Percentiles rank a stretch among this genome's conserved stretches.
Evolutionary conservation across 2,113 vertebrate genomes (phyloP).

Genomic region (Physeter macrocephalus): DNA sequence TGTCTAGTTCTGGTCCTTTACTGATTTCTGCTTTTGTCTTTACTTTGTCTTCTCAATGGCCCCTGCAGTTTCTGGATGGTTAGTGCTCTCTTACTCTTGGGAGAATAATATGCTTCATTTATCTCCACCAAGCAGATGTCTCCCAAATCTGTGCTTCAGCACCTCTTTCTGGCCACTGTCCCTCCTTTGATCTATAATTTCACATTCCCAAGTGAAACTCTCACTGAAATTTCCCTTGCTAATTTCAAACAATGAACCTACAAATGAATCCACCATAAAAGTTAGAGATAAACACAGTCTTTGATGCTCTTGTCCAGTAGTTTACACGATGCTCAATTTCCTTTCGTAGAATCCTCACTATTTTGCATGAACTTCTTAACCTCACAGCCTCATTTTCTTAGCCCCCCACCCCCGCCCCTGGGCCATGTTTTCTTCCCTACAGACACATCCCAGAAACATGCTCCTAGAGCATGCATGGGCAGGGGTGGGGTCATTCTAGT

Average conservation of each 20-base stretch:
- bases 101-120: neutral
- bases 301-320: neutral
- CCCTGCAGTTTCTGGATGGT: neutral
- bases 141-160: neutral
- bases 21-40: neutral
- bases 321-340: neutral
- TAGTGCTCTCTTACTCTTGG: neutral
- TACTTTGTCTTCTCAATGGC: neutral
- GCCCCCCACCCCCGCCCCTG: fast-evolving
- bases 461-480: neutral
- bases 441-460: neutral
- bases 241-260: neutral
- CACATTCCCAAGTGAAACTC: neutral
- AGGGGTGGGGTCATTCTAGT: no score
- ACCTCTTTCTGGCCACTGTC: neutral
- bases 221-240: neutral
- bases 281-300: neutral
- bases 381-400: neutral
- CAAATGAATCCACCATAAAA: neutral
- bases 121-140: neutral
- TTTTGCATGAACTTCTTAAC: neutral
- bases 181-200: neutral
- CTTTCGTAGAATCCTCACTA: neutral
- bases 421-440: neutral
- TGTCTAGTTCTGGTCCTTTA: neutral